These are phyloP conservation scores for Halictus quadricinctus DNA, from an alignment of 2,888 invertebrate genomes.

Conservation along the genomic window DNA sequence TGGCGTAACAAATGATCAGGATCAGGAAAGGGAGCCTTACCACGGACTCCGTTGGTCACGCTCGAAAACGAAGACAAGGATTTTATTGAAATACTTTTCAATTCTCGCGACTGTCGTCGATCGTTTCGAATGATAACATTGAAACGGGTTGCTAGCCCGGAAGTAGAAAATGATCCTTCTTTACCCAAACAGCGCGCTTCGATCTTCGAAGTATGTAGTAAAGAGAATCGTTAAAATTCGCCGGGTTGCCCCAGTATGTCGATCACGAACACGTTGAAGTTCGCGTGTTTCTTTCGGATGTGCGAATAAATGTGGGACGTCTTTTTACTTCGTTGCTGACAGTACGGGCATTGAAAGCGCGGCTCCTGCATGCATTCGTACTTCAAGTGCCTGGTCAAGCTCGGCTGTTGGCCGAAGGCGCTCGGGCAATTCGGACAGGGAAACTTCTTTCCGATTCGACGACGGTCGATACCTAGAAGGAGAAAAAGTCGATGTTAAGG, in stretches of 20 bases:
- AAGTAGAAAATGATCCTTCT: no score
- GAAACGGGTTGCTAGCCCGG: not conserved
- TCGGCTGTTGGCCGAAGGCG: constrained; percentile 71
- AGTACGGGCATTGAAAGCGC: constrained; percentile 78
- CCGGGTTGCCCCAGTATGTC: constrained; percentile 61
- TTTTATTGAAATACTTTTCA: not conserved
- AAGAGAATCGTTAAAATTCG: not conserved
- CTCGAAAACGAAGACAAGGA: not conserved
- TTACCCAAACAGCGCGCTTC: not conserved
- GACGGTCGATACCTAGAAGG: constrained; percentile 36
- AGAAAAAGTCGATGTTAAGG: constrained; percentile 31
- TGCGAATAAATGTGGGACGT: constrained; percentile 77
- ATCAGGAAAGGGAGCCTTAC: not conserved
- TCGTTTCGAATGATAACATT: not conserved
- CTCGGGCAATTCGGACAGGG: constrained; percentile 71
- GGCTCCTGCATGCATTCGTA: constrained; percentile 77
- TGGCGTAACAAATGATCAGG: no score
- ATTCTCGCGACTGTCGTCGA: not conserved
- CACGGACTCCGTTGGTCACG: no score
- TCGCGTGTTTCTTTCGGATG: constrained; percentile 74
- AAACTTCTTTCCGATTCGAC: constrained; percentile 50
- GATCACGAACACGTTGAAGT: constrained; percentile 71
- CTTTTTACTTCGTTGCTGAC: constrained; percentile 74
- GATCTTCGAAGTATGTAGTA: not conserved
- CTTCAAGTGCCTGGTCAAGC: constrained; percentile 73